Conservation (phyloP, 2,113 vertebrate species). For the Rousettus leschenaultii region DNA sequence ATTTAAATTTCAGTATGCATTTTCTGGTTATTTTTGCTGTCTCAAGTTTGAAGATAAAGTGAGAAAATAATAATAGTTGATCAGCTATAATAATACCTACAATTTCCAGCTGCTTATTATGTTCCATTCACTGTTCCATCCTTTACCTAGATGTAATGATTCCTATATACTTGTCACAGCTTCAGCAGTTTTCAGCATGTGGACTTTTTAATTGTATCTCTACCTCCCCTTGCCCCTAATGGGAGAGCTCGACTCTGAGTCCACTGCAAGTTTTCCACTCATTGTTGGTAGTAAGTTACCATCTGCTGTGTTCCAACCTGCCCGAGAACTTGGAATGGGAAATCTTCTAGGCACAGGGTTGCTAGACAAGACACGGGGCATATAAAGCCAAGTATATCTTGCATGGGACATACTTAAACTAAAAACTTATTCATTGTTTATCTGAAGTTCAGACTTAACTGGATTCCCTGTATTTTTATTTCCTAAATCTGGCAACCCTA, state of each 20-base stretch:
- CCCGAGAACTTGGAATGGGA: not conserved
- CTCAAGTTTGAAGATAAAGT: not conserved
- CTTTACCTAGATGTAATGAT: not conserved
- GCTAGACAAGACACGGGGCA: not conserved
- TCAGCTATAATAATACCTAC: not conserved
- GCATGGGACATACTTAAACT: not conserved
- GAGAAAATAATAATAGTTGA: not conserved
- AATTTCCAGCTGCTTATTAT: not conserved
- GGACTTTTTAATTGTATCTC: not conserved
- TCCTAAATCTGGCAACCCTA: not conserved
- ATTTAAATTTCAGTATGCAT: not conserved
- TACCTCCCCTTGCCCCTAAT: no score
- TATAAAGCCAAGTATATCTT: not conserved
- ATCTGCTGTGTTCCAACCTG: not conserved
- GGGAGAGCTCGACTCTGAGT: not conserved
- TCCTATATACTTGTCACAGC: not conserved
- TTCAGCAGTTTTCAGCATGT: not conserved
- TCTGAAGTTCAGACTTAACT: not conserved
- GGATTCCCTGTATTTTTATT: not conserved
- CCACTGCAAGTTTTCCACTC: not conserved
- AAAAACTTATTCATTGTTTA: not conserved
- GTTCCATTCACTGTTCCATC: not conserved
- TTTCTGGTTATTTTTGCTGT: not conserved
- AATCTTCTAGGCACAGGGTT: not conserved
- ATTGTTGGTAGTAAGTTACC: not conserved